These are phyloP conservation scores for Anser cygnoides DNA, from an alignment of 2,113 vertebrate genomes.

Conservation along the genomic window DNA sequence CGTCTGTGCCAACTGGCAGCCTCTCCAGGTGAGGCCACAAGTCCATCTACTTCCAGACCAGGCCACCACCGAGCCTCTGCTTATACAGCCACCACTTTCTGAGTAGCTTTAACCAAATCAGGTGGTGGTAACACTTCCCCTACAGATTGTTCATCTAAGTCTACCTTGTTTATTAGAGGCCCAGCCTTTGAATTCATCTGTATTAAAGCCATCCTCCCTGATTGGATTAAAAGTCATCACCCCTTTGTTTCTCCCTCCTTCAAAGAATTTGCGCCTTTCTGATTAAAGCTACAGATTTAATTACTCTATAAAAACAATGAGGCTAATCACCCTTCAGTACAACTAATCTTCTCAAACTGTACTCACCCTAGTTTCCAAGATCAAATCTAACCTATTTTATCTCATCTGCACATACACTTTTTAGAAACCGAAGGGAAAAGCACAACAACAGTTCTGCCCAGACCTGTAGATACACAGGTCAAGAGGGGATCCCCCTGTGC, in stretches of 20 bases:
- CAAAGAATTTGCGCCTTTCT: slow-evolving; percentile 2
- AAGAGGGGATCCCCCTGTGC: not conserved
- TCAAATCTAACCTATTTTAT: not conserved
- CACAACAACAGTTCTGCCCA: not conserved
- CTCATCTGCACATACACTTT: not conserved
- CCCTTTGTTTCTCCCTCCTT: not conserved
- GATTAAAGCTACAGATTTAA: slow-evolving; percentile 2
- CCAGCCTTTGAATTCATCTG: not conserved
- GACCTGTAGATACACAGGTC: not conserved
- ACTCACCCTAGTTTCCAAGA: not conserved
- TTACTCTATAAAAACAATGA: not conserved
- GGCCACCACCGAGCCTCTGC: not conserved
- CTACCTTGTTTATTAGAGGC: not conserved
- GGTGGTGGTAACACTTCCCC: not conserved
- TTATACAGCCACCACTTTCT: not conserved
- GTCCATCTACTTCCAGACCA: not conserved
- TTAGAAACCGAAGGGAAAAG: not conserved
- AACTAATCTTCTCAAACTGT: not conserved
- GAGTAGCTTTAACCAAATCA: not conserved
- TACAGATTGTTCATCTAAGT: not conserved
- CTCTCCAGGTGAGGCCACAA: not conserved
- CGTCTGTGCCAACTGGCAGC: not conserved
- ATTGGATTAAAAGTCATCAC: not conserved
- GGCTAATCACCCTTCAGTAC: not conserved
- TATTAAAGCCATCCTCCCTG: not conserved